phyloP scores from a whole-genome alignment of 2,888 invertebrate genomes.

The Watsonalla binaria region DNA sequence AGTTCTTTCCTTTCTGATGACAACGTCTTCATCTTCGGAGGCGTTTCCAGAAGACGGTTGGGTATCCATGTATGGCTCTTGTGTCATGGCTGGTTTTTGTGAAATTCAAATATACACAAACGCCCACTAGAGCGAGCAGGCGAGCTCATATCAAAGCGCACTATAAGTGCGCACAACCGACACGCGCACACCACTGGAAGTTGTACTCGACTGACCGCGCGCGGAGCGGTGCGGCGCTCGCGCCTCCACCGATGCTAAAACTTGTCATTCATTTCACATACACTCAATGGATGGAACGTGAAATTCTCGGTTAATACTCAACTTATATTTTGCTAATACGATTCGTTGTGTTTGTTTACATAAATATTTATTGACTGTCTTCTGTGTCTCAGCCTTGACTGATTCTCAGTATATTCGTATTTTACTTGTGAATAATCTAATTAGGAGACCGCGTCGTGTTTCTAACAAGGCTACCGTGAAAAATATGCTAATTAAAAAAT shows the following conservation, averaged over 20 bases:
- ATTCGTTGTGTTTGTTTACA: not conserved
- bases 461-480: not conserved
- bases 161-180: conserved; percentile 44
- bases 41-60: conserved; percentile 48
- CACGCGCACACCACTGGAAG: conserved; percentile 51
- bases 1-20: conserved; percentile 54
- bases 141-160: conserved; percentile 61
- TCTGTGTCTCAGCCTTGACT: not conserved
- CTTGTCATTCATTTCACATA: not conserved
- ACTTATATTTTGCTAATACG: not conserved
- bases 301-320: not conserved
- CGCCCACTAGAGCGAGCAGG: conserved; percentile 43
- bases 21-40: conserved; percentile 59
- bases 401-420: not conserved
- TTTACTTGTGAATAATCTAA: not conserved
- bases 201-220: conserved; percentile 54
- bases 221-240: conserved; percentile 41
- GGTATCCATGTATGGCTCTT: conserved; percentile 53
- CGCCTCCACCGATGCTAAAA: conserved; percentile 7
- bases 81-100: conserved; percentile 56
- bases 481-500: too few species aligned
- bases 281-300: not conserved
- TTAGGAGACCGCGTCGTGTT: not conserved
- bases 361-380: not conserved
- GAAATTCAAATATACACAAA: conserved; percentile 47